phyloP scores from a whole-genome alignment of 1,140 invertebrate genomes.

The Apis dorsata region DNA sequence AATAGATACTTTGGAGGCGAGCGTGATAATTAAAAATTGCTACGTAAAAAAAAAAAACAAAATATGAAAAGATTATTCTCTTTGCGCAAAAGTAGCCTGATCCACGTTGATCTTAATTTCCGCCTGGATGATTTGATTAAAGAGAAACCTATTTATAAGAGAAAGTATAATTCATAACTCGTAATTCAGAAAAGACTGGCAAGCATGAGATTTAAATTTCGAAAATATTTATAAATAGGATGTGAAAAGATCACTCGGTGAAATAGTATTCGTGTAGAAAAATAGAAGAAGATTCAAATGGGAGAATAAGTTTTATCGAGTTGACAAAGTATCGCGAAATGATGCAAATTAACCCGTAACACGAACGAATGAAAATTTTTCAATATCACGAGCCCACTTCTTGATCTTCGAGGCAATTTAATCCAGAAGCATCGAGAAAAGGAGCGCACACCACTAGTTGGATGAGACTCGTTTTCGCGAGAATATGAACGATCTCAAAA shows the following conservation, averaged over 20 bases:
- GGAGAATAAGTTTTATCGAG: slow-evolving; percentile 44
- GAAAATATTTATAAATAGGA: slow-evolving; percentile 33
- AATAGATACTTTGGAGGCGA: neutral
- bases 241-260: slow-evolving; percentile 7
- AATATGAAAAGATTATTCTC: neutral
- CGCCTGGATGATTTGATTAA: no score
- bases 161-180: no score
- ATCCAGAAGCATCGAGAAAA: slow-evolving; percentile 13
- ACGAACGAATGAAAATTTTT: slow-evolving; percentile 37
- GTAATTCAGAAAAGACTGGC: no score
- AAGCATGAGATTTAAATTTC: neutral
- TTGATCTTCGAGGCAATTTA: slow-evolving; percentile 14
- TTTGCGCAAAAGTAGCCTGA: neutral
- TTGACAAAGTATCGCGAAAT: slow-evolving; percentile 37
- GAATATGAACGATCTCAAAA: neutral
- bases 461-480: neutral
- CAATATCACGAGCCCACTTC: slow-evolving; percentile 22
- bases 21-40: no score
- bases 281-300: neutral
- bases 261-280: slow-evolving; percentile 2
- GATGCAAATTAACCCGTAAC: slow-evolving; percentile 36
- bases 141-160: no score
- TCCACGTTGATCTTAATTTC: no score
- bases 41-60: neutral
- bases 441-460: slow-evolving; percentile 3